Conservation (phyloP, 2,888 invertebrate genomes). For the Erynnis tages region DNA sequence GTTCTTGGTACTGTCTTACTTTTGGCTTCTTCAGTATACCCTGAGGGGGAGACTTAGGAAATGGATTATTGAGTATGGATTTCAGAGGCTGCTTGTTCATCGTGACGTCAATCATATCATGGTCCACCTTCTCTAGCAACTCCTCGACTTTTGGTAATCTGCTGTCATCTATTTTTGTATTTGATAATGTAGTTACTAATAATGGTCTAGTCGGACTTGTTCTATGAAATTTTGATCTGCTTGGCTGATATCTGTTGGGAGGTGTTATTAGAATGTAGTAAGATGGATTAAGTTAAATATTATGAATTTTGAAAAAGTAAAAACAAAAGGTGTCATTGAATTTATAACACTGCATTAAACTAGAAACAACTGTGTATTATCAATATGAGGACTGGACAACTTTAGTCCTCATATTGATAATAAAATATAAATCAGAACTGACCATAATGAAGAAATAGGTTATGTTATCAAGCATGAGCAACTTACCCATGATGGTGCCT, state of each 20-base stretch:
- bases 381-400: no score
- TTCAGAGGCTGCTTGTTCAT: constrained; percentile 67
- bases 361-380: no score
- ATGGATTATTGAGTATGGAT: constrained; percentile 73
- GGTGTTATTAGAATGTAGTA: neutral
- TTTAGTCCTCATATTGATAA: no score
- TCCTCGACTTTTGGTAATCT: constrained; percentile 74
- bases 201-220: constrained; percentile 63
- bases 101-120: constrained; percentile 67
- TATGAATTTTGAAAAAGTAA: no score
- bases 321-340: no score
- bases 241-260: constrained; percentile 56
- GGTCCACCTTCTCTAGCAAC: constrained; percentile 68
- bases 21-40: constrained; percentile 74
- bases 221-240: constrained; percentile 62
- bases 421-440: neutral
- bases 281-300: no score
- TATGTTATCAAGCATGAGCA: constrained; percentile 29
- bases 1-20: constrained; percentile 53
- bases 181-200: constrained; percentile 64
- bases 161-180: constrained; percentile 64
- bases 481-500: constrained; percentile 59
- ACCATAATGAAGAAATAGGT: constrained; percentile 25
- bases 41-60: constrained; percentile 62
- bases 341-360: no score